Evolutionary conservation across 2,113 vertebrate species (phyloP).

Genomic region (Pogona vitticeps): DNA sequence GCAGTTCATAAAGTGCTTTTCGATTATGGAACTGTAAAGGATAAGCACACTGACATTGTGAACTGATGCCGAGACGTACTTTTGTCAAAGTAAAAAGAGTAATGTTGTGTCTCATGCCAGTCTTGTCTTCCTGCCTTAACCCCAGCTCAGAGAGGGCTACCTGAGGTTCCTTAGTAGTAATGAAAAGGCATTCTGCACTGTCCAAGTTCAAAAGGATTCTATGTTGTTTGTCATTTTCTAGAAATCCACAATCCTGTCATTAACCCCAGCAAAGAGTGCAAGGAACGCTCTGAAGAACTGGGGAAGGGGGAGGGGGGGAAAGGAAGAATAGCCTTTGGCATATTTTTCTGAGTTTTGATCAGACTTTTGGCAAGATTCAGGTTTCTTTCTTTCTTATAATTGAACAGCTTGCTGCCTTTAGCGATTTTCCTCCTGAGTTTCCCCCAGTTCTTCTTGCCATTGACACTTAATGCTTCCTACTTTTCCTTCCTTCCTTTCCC

Average conservation of each 20-base stretch:
- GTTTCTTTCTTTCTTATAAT: slow-evolving; percentile 31
- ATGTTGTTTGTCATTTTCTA: not conserved
- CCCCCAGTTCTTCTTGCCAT: slow-evolving; percentile 26
- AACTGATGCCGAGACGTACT: no score
- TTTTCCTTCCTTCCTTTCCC: slow-evolving; percentile 53
- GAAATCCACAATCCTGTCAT: not conserved
- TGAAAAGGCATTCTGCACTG: not conserved
- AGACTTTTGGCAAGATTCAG: slow-evolving; percentile 31
- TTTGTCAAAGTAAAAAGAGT: not conserved
- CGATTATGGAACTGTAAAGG: no score
- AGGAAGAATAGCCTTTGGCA: not conserved
- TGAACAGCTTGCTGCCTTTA: slow-evolving; percentile 49
- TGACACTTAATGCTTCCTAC: slow-evolving; percentile 41
- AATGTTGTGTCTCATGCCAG: not conserved
- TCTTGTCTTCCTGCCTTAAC: not conserved
- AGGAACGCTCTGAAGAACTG: slow-evolving; percentile 25
- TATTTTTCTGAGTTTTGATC: slow-evolving; percentile 10
- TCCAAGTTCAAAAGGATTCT: not conserved
- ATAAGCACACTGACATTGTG: no score
- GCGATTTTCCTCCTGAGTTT: slow-evolving; percentile 27
- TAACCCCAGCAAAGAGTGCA: not conserved
- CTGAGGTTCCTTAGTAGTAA: not conserved
- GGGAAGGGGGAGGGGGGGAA: no score
- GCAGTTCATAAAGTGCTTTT: no score
- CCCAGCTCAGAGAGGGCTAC: not conserved